These are phyloP conservation scores for Horisme vitalbata DNA, from an alignment of 2,888 invertebrate species.

Conservation along the genomic window DNA sequence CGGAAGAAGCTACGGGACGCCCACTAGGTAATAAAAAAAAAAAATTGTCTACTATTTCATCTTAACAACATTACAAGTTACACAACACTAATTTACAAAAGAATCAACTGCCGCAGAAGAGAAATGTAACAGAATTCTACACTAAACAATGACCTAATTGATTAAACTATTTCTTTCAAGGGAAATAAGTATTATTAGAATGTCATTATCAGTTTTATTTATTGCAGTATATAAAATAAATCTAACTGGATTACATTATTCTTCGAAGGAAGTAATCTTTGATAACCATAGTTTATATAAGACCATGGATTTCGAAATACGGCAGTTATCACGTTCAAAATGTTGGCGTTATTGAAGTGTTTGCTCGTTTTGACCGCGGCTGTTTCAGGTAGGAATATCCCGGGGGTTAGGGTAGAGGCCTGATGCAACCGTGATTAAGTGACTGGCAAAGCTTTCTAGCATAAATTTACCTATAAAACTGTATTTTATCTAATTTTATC, in stretches of 20 bases:
- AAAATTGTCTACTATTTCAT: no score
- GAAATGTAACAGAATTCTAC: no score
- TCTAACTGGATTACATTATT: slow-evolving; percentile 38
- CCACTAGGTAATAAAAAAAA: no score
- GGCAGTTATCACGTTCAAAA: slow-evolving; percentile 43
- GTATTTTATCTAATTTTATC: no score
- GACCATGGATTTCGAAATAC: slow-evolving; percentile 23
- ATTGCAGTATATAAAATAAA: slow-evolving; percentile 31
- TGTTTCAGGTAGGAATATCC: slow-evolving; percentile 53
- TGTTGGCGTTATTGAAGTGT: slow-evolving; percentile 55
- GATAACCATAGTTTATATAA: slow-evolving; percentile 61
- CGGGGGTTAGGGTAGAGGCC: slow-evolving; percentile 17
- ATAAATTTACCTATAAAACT: no score
- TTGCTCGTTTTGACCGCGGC: slow-evolving; percentile 55
- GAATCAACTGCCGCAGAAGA: no score
- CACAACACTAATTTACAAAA: no score
- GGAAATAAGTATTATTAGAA: background rate
- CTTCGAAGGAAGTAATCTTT: slow-evolving; percentile 36
- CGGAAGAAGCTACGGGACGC: no score
- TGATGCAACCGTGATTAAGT: no score
- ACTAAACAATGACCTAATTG: no score
- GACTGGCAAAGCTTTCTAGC: no score
- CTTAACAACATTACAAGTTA: no score
- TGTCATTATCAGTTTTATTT: slow-evolving; percentile 36
- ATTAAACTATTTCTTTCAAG: background rate